Conservation (phyloP, 2,797 vertebrate genomes). For the Pangasius macronema region DNA sequence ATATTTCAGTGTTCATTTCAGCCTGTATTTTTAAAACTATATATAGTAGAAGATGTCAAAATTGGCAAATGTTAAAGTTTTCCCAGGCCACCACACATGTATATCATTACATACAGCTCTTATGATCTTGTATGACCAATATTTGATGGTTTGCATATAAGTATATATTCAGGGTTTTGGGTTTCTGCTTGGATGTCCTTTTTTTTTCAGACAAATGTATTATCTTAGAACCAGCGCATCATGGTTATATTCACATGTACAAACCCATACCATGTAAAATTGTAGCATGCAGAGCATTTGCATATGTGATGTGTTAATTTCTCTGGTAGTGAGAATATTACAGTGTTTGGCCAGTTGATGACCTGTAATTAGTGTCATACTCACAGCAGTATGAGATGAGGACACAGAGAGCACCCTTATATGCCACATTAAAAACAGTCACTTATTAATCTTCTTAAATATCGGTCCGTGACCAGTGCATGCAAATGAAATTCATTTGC, state of each 20-base stretch:
- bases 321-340: background rate
- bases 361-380: background rate
- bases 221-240: background rate
- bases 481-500: conserved; percentile 16
- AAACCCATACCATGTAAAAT: background rate
- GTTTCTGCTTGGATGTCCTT: background rate
- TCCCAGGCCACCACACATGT: background rate
- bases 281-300: background rate
- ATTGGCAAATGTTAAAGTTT: background rate
- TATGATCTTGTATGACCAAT: background rate
- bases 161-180: background rate
- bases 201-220: background rate
- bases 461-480: background rate
- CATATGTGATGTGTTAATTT: background rate
- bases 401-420: background rate
- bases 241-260: background rate
- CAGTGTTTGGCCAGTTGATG: background rate
- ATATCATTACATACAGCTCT: background rate
- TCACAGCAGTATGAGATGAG: background rate
- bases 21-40: background rate
- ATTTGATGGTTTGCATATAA: background rate
- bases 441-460: background rate
- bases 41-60: background rate
- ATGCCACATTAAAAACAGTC: background rate
- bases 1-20: background rate